Evolutionary conservation across 2,113 vertebrate species (phyloP).

Genomic region (Callipepla squamata): DNA sequence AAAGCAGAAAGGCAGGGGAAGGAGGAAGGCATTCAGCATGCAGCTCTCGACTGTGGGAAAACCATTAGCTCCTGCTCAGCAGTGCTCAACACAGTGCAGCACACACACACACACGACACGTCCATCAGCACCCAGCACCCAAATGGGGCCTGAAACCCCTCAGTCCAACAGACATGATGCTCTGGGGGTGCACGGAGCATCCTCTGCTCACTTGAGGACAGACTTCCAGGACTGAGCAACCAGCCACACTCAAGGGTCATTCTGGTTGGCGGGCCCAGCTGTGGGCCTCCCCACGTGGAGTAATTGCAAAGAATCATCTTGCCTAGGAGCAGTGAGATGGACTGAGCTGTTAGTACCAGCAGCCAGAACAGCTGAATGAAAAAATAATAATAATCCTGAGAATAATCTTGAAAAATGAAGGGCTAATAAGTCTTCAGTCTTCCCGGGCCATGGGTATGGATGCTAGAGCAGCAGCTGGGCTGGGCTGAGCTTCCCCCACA

Average conservation of each 20-base stretch:
- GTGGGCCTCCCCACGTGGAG: fast-evolving
- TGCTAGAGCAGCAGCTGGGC: not conserved
- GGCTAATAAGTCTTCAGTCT: not conserved
- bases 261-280: not conserved
- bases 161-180: not conserved
- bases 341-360: not conserved
- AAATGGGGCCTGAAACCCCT: constrained; percentile 20
- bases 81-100: constrained; percentile 1
- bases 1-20: not conserved
- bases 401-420: not conserved
- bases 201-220: not conserved
- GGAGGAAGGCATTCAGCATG: constrained; percentile 44
- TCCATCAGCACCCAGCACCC: constrained; percentile 45
- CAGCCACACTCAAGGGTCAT: not conserved
- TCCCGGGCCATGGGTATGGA: not conserved
- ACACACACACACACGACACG: constrained; percentile 18
- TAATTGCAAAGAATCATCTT: not conserved
- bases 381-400: not conserved
- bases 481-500: not conserved
- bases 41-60: constrained; percentile 15
- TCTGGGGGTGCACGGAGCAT: constrained; percentile 59
- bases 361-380: not conserved
- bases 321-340: not conserved
- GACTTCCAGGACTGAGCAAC: not conserved
- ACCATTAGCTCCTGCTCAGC: constrained; percentile 64